These are phyloP conservation scores for Sinocyclocheilus anshuiensis DNA, from an alignment of 2,113 vertebrate genomes.

Conservation along the genomic window DNA sequence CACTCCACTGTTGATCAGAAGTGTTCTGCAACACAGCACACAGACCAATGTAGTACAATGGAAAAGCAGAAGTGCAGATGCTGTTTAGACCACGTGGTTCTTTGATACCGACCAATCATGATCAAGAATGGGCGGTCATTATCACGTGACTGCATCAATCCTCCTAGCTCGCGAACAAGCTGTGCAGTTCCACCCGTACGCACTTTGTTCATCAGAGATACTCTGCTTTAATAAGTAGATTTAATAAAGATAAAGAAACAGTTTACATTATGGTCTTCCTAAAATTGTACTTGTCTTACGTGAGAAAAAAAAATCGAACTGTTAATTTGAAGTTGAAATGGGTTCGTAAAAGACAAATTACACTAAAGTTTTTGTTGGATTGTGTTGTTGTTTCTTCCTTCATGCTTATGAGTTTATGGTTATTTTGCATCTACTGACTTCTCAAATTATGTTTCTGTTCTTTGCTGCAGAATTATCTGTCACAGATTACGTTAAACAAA, in stretches of 20 bases:
- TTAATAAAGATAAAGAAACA: neutral
- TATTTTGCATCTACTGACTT: neutral
- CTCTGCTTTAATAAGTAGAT: neutral
- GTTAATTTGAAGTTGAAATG: neutral
- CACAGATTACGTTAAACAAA: neutral
- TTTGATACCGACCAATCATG: neutral
- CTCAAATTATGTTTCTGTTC: neutral
- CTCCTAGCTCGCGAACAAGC: neutral
- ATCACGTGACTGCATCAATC: slow-evolving; percentile 33
- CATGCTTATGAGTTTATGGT: neutral
- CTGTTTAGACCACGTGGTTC: slow-evolving; percentile 16
- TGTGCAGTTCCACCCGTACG: slow-evolving; percentile 58
- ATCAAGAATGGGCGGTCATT: neutral
- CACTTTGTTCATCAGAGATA: slow-evolving; percentile 18
- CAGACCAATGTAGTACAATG: neutral
- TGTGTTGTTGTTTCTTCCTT: neutral
- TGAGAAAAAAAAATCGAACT: neutral
- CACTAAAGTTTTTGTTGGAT: no score
- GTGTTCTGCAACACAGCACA: neutral
- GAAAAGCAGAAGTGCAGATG: no score
- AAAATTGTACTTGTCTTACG: neutral
- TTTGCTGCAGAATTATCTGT: neutral
- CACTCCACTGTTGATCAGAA: neutral
- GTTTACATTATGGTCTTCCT: neutral
- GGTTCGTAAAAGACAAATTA: no score